A percentile compares a stretch with the other conserved stretches of the same genome.
phyloP scores from a whole-genome alignment of 2,888 invertebrate genomes.

The Mamestra brassicae region DNA sequence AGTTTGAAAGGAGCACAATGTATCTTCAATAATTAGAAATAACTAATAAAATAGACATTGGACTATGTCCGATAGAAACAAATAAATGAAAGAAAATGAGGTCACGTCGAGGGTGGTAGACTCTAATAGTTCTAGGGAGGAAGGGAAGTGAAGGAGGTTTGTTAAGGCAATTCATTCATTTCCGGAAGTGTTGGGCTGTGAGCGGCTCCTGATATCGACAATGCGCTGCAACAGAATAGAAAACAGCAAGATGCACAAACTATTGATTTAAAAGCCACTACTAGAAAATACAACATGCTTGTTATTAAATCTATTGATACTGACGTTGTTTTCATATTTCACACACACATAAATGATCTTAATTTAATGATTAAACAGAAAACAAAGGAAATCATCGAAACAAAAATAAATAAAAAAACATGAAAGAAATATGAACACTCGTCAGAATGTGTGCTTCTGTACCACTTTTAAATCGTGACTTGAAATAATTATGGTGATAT shows the following conservation, averaged over 20 bases:
- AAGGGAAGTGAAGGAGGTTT: constrained; percentile 58
- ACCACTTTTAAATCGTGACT: constrained; percentile 27
- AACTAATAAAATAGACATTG: constrained; percentile 34
- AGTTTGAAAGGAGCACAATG: constrained; percentile 52
- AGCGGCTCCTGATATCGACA: constrained; percentile 84
- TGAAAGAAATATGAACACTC: constrained; percentile 63
- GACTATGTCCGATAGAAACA: constrained; percentile 43
- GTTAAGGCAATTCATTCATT: constrained; percentile 79
- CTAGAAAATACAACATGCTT: constrained; percentile 73
- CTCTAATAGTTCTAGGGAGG: constrained; percentile 58
- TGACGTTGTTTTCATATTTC: constrained; percentile 65
- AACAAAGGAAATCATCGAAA: constrained; percentile 38
- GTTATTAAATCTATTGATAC: constrained; percentile 59
- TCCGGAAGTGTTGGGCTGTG: constrained; percentile 81
- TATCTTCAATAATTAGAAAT: constrained; percentile 66
- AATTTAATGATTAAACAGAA: constrained; percentile 40
- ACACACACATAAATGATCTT: constrained; percentile 33
- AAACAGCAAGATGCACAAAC: constrained; percentile 88
- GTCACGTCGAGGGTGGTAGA: constrained; percentile 48
- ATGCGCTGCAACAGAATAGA: constrained; percentile 88
- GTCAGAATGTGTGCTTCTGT: constrained; percentile 41
- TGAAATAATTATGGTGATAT: constrained; percentile 3
- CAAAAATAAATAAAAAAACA: constrained; percentile 40
- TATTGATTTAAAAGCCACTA: constrained; percentile 80
- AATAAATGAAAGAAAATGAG: constrained; percentile 23